These are phyloP conservation scores for Falco columbarius DNA, from an alignment of 2,797 vertebrate genomes.

Conservation along the genomic window DNA sequence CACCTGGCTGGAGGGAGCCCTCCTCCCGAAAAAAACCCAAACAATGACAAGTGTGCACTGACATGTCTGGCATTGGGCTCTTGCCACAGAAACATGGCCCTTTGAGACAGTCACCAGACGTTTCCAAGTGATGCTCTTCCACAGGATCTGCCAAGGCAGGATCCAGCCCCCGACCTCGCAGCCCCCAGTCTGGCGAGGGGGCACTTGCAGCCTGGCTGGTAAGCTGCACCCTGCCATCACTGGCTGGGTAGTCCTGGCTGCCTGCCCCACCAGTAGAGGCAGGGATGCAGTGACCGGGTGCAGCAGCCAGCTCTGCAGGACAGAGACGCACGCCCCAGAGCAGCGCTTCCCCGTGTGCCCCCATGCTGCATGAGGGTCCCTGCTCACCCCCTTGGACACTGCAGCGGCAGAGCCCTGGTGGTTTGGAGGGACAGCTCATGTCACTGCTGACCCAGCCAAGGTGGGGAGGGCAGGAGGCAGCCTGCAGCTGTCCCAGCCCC, in stretches of 20 bases:
- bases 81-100: neutral
- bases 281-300: neutral
- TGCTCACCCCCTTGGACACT: neutral
- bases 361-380: neutral
- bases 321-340: too few relatives aligned
- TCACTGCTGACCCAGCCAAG: neutral
- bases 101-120: neutral
- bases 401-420: accelerated
- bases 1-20: neutral
- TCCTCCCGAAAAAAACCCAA: accelerated
- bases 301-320: neutral
- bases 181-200: too few relatives aligned
- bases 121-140: neutral
- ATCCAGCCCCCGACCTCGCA: neutral
- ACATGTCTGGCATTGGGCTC: too few relatives aligned
- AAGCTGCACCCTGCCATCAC: accelerated
- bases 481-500: neutral
- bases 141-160: neutral
- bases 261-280: neutral
- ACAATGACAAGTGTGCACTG: too few relatives aligned
- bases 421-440: neutral
- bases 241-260: neutral
- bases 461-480: neutral
- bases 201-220: neutral
- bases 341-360: accelerated